Conservation (phyloP, 2,797 vertebrate species). For the Bradypodion ventrale region DNA sequence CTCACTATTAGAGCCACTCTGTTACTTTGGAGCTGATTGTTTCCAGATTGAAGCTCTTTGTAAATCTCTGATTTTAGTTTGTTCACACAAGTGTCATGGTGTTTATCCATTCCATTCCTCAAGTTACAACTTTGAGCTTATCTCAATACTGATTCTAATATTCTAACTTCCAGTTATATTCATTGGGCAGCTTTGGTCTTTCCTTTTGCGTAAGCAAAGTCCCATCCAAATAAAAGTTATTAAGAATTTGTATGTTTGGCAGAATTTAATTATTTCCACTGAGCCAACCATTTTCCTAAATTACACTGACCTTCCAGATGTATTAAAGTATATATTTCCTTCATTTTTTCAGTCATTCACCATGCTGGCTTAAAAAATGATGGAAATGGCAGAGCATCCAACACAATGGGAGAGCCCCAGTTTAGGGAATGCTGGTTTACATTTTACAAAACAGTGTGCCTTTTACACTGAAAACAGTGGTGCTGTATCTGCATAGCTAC, state of each 20-base stretch:
- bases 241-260: neutral
- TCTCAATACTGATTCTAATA: too few species aligned
- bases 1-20: too few species aligned
- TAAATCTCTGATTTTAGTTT: too few species aligned
- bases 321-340: neutral
- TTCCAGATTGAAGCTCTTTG: too few species aligned
- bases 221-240: neutral
- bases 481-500: constrained; percentile 9
- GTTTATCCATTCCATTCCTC: too few species aligned
- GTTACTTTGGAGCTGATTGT: too few species aligned
- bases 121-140: too few species aligned
- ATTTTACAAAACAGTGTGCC: constrained; percentile 24
- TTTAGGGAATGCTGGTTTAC: neutral
- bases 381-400: neutral
- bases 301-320: neutral
- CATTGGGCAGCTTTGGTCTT: too few species aligned
- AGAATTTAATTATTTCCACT: constrained; percentile 33
- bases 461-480: neutral
- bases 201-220: neutral
- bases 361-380: neutral
- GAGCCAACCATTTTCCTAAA: neutral
- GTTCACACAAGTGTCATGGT: too few species aligned
- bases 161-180: too few species aligned
- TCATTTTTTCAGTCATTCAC: neutral
- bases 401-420: neutral